A percentile compares a stretch with the other conserved stretches of the same genome.
phyloP scores from a whole-genome alignment of 2,888 invertebrate species.

The Nomada lathburiana region DNA sequence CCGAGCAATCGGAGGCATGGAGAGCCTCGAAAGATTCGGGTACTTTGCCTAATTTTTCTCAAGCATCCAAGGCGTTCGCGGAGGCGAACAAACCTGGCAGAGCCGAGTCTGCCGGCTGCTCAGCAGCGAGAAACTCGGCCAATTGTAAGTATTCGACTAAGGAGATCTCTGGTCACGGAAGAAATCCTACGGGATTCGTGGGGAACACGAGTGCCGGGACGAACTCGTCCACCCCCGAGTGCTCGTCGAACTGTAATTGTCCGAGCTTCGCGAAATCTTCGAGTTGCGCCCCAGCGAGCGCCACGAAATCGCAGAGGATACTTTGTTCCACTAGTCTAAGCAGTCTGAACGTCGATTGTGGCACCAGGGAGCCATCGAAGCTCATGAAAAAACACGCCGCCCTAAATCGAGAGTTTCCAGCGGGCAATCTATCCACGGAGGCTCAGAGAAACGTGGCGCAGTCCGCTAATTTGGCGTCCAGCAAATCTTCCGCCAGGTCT shows the following conservation, averaged over 20 bases:
- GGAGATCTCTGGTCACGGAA: slow-evolving; percentile 26
- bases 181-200: slow-evolving; percentile 25
- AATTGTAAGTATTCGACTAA: slow-evolving; percentile 46
- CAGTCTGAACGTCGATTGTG: slow-evolving; percentile 42
- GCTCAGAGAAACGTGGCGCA: slow-evolving; percentile 28
- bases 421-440: slow-evolving; percentile 36
- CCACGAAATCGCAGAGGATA: slow-evolving; percentile 64
- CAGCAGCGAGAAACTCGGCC: slow-evolving; percentile 29
- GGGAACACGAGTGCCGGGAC: slow-evolving; percentile 15
- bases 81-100: slow-evolving; percentile 39
- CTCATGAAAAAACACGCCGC: slow-evolving; percentile 43
- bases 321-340: slow-evolving; percentile 55
- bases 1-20: slow-evolving; percentile 26
- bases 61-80: slow-evolving; percentile 28
- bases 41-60: slow-evolving; percentile 18
- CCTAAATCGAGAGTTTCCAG: slow-evolving; percentile 35
- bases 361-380: slow-evolving; percentile 47
- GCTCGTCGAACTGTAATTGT: slow-evolving; percentile 74
- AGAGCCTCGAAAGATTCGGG: slow-evolving; percentile 32
- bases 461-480: not conserved
- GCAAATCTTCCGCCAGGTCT: slow-evolving; percentile 49
- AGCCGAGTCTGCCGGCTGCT: slow-evolving; percentile 42
- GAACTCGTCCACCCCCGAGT: slow-evolving; percentile 69
- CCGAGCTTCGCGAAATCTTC: slow-evolving; percentile 60
- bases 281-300: slow-evolving; percentile 20